Evolutionary conservation across 2,797 vertebrate species (phyloP), one percentile per base, ranked within the genome.

Genomic region (Molossus alvarezi): DNA sequence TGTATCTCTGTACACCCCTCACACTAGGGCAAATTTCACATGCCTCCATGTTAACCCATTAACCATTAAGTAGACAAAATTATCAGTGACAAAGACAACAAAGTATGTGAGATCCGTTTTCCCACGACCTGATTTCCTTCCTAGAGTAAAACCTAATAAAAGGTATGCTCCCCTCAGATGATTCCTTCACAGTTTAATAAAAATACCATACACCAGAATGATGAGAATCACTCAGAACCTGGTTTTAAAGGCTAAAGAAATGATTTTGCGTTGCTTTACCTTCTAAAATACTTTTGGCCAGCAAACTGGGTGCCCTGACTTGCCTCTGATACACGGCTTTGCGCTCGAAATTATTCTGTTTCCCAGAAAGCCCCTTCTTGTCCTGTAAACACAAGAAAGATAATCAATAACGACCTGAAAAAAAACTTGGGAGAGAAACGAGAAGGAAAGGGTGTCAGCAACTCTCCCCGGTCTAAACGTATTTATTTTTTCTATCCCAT

Each of bases 211-310:
- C 17, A 3, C 27, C 55, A 91, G 37, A 88, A 76, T 29, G 27
- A 79, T n/a, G 48, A 92, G 90, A 86, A 55, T 60, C 53, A 27
- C 41, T 84, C 72, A 67, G 27, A 86, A 71, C 41, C 33, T 5
- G 3, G 13, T 64, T 91, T 65, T 45, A 95, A 91, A 75, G 55
- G 51, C 9, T 86, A 81, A 92, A 92, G 15, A 57, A 65, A 64
- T 25, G 48, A 62, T 55, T 90, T 51, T 62, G 79, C 0, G 0
- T 93, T 55, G 67, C 55, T 96, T 98, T 98, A 99, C 99, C 99
- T 99, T 99, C 99, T 62, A 99, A 98, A 98, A 99, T 99, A 98
- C 99, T 99, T 98, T 99, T 99, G 91, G 99, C 99, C 98, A 99
- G 98, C 98, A 99, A 98, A 97, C 99, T 99, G 64, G 99, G 99